Base-by-base conservation (phyloP, 2,113 vertebrate genomes). In the Cottus gobio region DNA sequence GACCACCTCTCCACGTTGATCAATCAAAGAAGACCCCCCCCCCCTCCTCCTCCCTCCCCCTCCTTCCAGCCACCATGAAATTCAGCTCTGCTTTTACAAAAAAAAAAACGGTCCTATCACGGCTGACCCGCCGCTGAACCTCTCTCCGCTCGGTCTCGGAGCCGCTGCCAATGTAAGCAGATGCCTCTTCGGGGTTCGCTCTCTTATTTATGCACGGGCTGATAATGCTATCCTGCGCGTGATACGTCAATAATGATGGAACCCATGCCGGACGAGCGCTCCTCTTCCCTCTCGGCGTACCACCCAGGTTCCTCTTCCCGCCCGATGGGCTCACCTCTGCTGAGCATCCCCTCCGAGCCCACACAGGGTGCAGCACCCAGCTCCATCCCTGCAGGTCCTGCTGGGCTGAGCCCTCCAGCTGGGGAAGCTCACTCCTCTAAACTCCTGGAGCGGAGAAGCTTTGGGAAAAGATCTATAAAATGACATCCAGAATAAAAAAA, bases 81-180 rank as follows among this genome's bases (percentile, higher is more conserved):
- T 88, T 80, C 80, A 56, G 48, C 44, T 28, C 72, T 79, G 61
- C 82, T 74, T 79, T 57, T 58, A 31, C 39, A 42, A 63, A 73
- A 63, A 77, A 34, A 34, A 6, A 34, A 34, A 1, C 78, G 82
- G 83, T 54, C 78, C 85, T 77, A 76, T 82, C 72, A 36, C 37
- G 81, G 85, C 84, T 93, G 93, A 92, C 92, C 91, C 12, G 30
- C 65, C 69, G 52, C 81, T 94, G 92, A 94, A 93, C 92, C 90
- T 66, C 83, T 66, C 83, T 78, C 57, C 16, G 22, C 82, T 87
- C 88, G 22, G 80, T 84, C 85, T 80, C 77, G 20, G 3, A 66
- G 46, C 3, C 74, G 15, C 78, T 87, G 91, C 91, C 91, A 92
- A 87, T 81, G 85, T 92, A 91, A 93, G 90, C 91, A 93, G 90